Percentiles rank a stretch among this genome's conserved stretches.
phyloP scores from a whole-genome alignment of 2,888 invertebrate species.

The Epinotia ramella region DNA sequence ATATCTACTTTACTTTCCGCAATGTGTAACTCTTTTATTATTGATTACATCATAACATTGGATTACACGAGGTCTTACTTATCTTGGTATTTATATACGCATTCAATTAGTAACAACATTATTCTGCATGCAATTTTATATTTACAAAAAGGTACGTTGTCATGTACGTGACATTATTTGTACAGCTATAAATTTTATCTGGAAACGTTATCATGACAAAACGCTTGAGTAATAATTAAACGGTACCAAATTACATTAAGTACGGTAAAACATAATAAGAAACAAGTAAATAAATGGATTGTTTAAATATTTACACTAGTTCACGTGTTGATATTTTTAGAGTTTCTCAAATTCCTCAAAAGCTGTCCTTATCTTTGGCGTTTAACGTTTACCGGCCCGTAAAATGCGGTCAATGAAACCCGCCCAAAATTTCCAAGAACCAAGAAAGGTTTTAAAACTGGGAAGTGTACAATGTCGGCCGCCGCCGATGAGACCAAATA shows the following conservation, averaged over 20 bases:
- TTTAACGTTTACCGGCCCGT: no score
- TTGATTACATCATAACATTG: not conserved
- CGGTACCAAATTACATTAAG: not conserved
- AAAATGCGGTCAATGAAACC: no score
- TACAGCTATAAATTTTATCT: slow-evolving; percentile 49
- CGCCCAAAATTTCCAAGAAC: no score
- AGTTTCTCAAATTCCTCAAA: no score
- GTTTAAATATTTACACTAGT: not conserved
- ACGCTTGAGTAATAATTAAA: slow-evolving; percentile 26
- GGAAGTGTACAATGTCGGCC: no score
- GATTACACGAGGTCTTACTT: not conserved
- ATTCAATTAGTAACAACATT: slow-evolving; percentile 37
- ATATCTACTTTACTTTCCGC: no score
- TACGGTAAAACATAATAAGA: not conserved
- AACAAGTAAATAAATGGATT: not conserved
- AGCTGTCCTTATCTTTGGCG: no score
- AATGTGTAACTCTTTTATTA: no score
- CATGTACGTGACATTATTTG: slow-evolving; percentile 32
- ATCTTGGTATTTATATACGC: not conserved
- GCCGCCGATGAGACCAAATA: no score
- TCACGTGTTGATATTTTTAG: no score
- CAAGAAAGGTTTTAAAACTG: no score
- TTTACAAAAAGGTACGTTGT: slow-evolving; percentile 6
- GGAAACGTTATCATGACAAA: slow-evolving; percentile 31
- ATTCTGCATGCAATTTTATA: slow-evolving; percentile 45